Conservation (phyloP, 2,797 vertebrate genomes). For the Columba guinea region DNA sequence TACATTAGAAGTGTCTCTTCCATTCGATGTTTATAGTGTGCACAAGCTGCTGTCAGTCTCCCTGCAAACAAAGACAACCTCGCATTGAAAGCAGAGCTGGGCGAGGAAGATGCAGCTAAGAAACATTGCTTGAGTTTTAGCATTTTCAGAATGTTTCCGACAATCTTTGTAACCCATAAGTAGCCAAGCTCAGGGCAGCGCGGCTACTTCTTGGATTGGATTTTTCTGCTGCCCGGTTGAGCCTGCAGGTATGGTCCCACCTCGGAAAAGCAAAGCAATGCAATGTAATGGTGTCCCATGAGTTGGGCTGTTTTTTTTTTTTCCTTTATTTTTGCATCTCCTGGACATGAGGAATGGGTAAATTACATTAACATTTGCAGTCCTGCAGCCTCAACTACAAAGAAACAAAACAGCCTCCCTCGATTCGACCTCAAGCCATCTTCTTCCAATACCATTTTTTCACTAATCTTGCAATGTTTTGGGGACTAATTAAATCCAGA, state of each 20-base stretch:
- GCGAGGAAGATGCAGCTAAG: not conserved
- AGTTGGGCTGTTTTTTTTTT: fast-evolving
- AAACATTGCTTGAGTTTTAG: not conserved
- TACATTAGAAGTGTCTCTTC: slow-evolving; percentile 54
- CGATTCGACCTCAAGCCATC: fast-evolving
- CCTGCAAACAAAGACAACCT: not conserved
- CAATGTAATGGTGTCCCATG: not conserved
- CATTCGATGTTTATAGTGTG: not conserved
- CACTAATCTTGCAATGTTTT: not conserved
- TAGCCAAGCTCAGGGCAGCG: not conserved
- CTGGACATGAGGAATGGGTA: not conserved
- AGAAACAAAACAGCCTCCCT: not conserved
- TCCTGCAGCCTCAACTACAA: not conserved
- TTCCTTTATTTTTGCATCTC: not conserved
- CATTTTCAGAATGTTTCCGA: not conserved
- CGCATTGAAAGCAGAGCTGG: not conserved
- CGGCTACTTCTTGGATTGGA: fast-evolving
- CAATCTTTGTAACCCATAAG: not conserved
- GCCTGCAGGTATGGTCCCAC: not conserved
- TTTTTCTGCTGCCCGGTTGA: not conserved
- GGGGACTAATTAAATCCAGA: not conserved
- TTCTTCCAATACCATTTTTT: not conserved
- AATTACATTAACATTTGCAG: not conserved
- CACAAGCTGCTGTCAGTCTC: not conserved
- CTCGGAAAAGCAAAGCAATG: not conserved